Percentiles rank a stretch among this genome's conserved stretches.
phyloP scores from a whole-genome alignment of 2,888 invertebrate species.

The Penaeus monodon region DNA sequence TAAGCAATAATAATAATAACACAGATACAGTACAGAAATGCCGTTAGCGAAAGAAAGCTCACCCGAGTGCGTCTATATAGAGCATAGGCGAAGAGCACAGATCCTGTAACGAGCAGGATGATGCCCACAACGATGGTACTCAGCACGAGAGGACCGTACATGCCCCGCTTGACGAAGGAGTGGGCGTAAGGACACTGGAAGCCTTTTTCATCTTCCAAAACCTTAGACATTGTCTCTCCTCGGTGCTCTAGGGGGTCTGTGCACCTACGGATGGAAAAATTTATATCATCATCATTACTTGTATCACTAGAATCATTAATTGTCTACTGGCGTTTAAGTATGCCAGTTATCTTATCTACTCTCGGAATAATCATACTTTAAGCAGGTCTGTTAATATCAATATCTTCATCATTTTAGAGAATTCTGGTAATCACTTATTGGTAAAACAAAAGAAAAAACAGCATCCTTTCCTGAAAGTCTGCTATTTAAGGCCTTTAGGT shows the following conservation, averaged over 20 bases:
- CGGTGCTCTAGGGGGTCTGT: constrained; percentile 28
- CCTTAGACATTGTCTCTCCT: constrained; percentile 24
- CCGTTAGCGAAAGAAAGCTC: neutral
- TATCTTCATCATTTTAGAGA: no score
- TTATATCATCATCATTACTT: no score
- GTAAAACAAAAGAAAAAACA: no score
- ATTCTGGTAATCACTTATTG: no score
- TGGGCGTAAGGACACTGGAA: constrained; percentile 31
- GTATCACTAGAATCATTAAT: no score
- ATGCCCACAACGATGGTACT: constrained; percentile 43
- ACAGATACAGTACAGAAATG: neutral
- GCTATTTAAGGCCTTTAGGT: no score
- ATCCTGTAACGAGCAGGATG: constrained; percentile 38
- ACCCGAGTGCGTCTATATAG: constrained; percentile 45
- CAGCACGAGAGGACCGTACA: constrained; percentile 30
- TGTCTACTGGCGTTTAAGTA: no score
- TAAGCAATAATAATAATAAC: neutral
- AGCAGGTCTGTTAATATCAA: no score
- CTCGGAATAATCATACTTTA: no score
- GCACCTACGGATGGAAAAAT: constrained; percentile 14
- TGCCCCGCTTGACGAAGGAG: constrained; percentile 11
- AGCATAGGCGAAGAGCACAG: constrained; percentile 30
- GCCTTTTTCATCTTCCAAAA: constrained; percentile 15
- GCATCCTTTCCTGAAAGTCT: no score
- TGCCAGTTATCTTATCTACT: no score